Evolutionary conservation across 2,888 invertebrate genomes (phyloP).

Genomic region (Ligdia adustata): DNA sequence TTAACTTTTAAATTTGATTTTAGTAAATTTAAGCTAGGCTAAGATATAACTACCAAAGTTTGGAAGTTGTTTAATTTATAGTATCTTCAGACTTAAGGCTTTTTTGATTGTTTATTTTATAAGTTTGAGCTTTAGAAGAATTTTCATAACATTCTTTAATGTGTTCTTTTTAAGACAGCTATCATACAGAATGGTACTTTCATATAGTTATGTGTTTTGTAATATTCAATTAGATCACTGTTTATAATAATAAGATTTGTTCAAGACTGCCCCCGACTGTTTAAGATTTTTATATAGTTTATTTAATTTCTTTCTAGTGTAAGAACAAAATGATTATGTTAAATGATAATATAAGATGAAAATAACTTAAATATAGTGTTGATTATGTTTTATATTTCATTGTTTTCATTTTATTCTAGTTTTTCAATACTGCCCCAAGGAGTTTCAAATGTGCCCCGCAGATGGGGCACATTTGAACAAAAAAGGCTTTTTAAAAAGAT

Average conservation of each 20-base stretch:
- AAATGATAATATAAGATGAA: neutral
- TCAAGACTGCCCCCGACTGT: constrained; percentile 1
- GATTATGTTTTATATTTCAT: neutral
- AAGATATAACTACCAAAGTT: neutral
- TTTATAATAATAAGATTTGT: neutral
- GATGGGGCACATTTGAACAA: neutral
- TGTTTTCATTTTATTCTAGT: neutral
- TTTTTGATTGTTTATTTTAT: neutral
- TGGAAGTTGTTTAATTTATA: neutral
- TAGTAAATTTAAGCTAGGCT: neutral
- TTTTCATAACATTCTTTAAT: neutral
- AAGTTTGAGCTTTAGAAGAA: neutral
- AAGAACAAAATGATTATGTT: neutral
- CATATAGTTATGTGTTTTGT: neutral
- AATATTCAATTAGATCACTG: neutral
- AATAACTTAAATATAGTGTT: constrained; percentile 1
- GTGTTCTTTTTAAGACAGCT: neutral
- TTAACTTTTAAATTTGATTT: neutral
- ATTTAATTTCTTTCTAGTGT: neutral
- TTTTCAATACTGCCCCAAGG: neutral
- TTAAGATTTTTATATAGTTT: neutral
- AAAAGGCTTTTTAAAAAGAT: neutral
- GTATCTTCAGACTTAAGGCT: neutral
- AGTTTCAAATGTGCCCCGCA: neutral
- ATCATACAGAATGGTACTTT: neutral